Evolutionary conservation across 2,797 vertebrate species (phyloP).

Genomic region (Clarias platycephalus): DNA sequence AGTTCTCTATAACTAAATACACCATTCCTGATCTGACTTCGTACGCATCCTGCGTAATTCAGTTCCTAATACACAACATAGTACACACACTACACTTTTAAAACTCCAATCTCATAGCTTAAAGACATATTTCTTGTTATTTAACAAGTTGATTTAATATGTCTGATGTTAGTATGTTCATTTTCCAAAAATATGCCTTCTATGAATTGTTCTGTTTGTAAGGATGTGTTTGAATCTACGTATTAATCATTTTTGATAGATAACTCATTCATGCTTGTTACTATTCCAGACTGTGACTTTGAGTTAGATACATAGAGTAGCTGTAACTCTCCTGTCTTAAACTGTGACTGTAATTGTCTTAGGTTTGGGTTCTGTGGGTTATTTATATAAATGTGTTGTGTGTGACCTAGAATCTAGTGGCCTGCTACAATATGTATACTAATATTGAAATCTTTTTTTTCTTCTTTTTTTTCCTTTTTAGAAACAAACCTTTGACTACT

Average conservation of each 20-base stretch:
- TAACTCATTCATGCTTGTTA: neutral
- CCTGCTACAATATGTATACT: neutral
- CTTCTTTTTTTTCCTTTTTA: conserved; percentile 68
- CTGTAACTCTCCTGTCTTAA: neutral
- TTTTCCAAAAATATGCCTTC: neutral
- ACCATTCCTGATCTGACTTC: neutral
- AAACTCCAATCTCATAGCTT: neutral
- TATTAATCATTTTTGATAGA: no score
- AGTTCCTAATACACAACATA: neutral
- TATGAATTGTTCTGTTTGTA: neutral
- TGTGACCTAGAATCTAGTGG: neutral
- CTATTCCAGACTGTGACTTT: neutral
- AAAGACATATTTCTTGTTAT: neutral
- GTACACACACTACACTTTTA: neutral
- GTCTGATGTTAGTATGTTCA: neutral
- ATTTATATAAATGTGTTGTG: neutral
- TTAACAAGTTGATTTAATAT: neutral
- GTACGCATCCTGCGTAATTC: neutral
- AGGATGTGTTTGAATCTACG: neutral
- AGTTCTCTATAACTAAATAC: neutral
- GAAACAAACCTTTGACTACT: conserved; percentile 82
- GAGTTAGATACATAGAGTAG: neutral
- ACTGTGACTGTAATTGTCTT: neutral
- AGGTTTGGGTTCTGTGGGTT: neutral
- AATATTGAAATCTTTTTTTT: conserved; percentile 25